Evolutionary conservation across 2,113 vertebrate species (phyloP).

Genomic region (Nothobranchius furzeri): DNA sequence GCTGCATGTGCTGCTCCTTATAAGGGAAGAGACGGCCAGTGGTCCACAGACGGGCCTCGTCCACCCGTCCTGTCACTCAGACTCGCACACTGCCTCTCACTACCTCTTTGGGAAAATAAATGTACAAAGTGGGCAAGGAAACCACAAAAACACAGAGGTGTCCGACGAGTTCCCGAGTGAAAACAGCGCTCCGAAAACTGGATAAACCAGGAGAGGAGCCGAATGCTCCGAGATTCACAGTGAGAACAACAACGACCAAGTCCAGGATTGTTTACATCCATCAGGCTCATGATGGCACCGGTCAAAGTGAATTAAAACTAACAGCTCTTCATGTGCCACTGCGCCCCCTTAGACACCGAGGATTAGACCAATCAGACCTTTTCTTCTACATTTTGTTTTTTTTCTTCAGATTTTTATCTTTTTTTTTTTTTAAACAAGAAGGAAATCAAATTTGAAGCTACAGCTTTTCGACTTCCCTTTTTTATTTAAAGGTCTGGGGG

Average conservation of each 20-base stretch:
- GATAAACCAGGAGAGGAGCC: neutral
- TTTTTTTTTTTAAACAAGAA: conserved; percentile 19
- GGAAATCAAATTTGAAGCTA: conserved; percentile 43
- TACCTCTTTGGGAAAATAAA: conserved; percentile 22
- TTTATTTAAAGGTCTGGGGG: conserved; percentile 35
- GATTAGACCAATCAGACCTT: conserved; percentile 18
- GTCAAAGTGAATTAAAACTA: conserved; percentile 36
- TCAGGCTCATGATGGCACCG: conserved; percentile 14
- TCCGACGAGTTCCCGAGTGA: neutral
- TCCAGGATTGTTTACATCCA: conserved; percentile 3
- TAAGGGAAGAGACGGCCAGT: conserved; percentile 67
- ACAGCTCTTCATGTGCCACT: conserved; percentile 23
- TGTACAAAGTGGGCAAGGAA: conserved; percentile 15
- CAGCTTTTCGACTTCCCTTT: conserved; percentile 23
- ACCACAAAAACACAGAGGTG: neutral
- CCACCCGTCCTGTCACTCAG: conserved; percentile 1
- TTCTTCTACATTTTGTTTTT: conserved; percentile 23
- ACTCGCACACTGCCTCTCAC: conserved; percentile 3
- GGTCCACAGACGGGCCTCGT: neutral
- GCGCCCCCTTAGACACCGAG: conserved; percentile 44
- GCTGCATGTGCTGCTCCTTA: conserved; percentile 73
- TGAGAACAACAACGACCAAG: conserved; percentile 7
- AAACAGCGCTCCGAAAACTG: conserved; percentile 29
- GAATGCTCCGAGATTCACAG: conserved; percentile 50
- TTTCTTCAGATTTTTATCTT: conserved; percentile 15